phyloP scores from a whole-genome alignment of 2,113 vertebrate species.

The Pituophis catenifer region DNA sequence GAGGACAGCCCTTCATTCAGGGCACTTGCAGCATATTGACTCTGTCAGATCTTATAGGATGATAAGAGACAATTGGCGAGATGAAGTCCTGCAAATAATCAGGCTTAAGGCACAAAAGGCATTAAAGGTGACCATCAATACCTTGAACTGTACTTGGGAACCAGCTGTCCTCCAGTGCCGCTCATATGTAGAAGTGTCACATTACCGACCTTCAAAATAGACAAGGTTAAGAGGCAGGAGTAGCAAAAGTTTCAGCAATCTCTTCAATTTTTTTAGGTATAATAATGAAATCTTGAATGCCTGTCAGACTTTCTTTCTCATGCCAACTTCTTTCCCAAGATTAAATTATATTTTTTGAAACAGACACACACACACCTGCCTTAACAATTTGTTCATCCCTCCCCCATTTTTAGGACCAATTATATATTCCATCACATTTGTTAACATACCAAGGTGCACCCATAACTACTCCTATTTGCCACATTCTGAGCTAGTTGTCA shows the following conservation, averaged over 20 bases:
- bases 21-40: not conserved
- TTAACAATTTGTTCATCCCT: not conserved
- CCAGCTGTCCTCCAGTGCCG: not conserved
- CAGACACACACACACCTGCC: too few species aligned
- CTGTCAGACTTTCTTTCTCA: not conserved
- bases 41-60: not conserved
- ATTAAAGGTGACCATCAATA: not conserved
- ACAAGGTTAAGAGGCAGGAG: not conserved
- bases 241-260: not conserved
- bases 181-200: not conserved
- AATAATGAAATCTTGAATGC: not conserved
- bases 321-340: not conserved
- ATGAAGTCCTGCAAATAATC: not conserved
- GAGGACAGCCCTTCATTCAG: not conserved
- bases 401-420: not conserved
- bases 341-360: not conserved
- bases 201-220: not conserved
- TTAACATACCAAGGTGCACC: not conserved
- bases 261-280: not conserved
- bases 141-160: not conserved
- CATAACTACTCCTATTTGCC: not conserved
- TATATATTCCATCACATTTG: not conserved
- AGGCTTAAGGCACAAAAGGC: not conserved
- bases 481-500: not conserved
- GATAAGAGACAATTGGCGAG: not conserved